Evolutionary conservation across 1,140 invertebrate genomes (phyloP).

Genomic region (Cherax destructor): DNA sequence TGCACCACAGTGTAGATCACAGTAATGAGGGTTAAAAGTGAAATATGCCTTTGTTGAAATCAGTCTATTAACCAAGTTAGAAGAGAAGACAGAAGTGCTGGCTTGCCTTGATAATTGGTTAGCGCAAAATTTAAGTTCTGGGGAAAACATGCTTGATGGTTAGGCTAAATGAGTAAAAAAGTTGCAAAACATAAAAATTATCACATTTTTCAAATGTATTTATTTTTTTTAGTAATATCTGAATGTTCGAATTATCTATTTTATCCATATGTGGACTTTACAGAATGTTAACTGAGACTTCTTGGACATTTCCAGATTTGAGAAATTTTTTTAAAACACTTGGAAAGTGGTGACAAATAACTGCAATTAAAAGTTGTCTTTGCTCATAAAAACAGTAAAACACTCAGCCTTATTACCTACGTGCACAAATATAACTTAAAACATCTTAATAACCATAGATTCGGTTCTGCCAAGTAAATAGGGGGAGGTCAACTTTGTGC

Average conservation of each 20-base stretch:
- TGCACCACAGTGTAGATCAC: constrained; percentile 53
- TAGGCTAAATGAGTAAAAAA: constrained; percentile 31
- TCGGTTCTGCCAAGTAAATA: constrained; percentile 71
- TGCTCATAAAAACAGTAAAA: background rate
- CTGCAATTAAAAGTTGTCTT: background rate
- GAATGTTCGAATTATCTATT: background rate
- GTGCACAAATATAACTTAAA: constrained; percentile 62
- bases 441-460: constrained; percentile 53
- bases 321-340: background rate
- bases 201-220: background rate
- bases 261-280: background rate
- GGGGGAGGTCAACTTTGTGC: constrained; percentile 68
- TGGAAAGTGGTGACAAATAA: background rate
- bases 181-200: constrained; percentile 5
- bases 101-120: constrained; percentile 57
- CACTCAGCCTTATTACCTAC: constrained; percentile 20
- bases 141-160: constrained; percentile 24
- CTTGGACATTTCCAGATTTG: no score
- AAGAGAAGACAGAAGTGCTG: constrained; percentile 11
- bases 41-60: constrained; percentile 67
- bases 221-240: background rate
- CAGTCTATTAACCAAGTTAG: constrained; percentile 45
- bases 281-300: background rate
- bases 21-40: constrained; percentile 63
- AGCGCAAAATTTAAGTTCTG: constrained; percentile 1